Conservation (phyloP, 1,140 invertebrate genomes). For the Aphelenchoides besseyi region DNA sequence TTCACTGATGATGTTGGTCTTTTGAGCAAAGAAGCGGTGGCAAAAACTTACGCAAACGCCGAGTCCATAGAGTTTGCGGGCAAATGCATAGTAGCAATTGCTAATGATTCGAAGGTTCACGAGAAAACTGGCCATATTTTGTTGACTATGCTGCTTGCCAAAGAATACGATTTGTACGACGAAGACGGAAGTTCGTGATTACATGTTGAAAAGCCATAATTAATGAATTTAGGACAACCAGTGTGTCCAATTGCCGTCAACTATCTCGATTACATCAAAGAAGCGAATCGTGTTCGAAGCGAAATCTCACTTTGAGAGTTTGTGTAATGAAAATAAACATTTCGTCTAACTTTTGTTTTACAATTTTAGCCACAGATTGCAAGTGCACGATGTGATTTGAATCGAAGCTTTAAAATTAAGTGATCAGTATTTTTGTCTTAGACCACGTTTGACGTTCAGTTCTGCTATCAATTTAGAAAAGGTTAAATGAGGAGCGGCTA, state of each 20-base stretch:
- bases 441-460: too few relatives aligned
- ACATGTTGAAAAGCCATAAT: too few relatives aligned
- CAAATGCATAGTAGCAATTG: conserved; percentile 55
- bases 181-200: conserved; percentile 9
- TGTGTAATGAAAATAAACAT: neutral
- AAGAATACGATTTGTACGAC: conserved; percentile 22
- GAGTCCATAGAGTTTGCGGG: conserved; percentile 62
- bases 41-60: conserved; percentile 34
- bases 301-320: neutral
- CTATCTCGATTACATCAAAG: conserved; percentile 7
- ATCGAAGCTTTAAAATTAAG: too few relatives aligned
- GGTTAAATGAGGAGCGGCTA: neutral
- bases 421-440: too few relatives aligned
- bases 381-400: too few relatives aligned
- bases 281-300: conserved; percentile 10
- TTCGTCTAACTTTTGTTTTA: too few relatives aligned
- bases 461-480: neutral
- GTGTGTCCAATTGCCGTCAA: conserved; percentile 1
- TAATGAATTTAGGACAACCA: too few relatives aligned
- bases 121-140: conserved; percentile 20
- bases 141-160: conserved; percentile 16
- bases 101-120: conserved; percentile 31
- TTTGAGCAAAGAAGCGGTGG: conserved; percentile 6
- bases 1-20: neutral
- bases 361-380: too few relatives aligned